Base-by-base conservation (phyloP, 2,113 vertebrate genomes). In the Bungarus multicinctus region DNA sequence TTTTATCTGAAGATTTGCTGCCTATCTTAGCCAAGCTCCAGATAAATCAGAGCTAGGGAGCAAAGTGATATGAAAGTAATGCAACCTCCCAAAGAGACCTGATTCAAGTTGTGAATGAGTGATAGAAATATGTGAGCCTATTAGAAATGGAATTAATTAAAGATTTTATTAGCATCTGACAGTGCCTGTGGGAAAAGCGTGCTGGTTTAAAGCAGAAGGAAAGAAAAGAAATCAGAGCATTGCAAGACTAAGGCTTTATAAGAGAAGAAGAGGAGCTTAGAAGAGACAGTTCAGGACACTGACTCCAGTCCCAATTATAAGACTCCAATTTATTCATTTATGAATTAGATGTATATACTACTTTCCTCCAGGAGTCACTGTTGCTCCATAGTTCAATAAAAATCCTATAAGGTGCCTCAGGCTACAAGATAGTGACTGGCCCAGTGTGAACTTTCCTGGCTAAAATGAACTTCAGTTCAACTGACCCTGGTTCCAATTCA, bases 131-230 rank as follows among this genome's bases (percentile, higher is more conserved):
- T 95, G 95, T 91, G 95, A 97, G 94, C 95, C 95, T 95, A 97
- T 96, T 96, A 50, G 58, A 95, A 97, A 96, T 95, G 94, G 97
- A 96, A 97, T 97, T 97, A 97, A 97, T 97, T 97, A 97, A 96
- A 96, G 96, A 97, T 97, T 97, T 96, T 97, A 96, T 97, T 97
- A 97, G 93, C 96, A 97, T 97, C 94, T 97, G 96, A 97, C 94
- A 94, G 94, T 0, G 1, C 96, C 95, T 94, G 91, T 95, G 96
- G 95, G 96, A 94, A 95, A 96, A 94, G 81, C 52, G 10, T 43
- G 64, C 89, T 88, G 34, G 64, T 93, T 52, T 57, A 89, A 86
- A 94, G 94, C 86, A n/a, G 89, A 93, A 92, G 54, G 12, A 94
- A 93, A 53, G 93, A 90, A 95, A 92, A 95, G 96, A 93, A 95